A percentile compares a stretch with the other conserved stretches of the same genome.
These are phyloP conservation scores for Aspidiotus destructor DNA, from an alignment of 2,888 invertebrate genomes.

Conservation along the genomic window DNA sequence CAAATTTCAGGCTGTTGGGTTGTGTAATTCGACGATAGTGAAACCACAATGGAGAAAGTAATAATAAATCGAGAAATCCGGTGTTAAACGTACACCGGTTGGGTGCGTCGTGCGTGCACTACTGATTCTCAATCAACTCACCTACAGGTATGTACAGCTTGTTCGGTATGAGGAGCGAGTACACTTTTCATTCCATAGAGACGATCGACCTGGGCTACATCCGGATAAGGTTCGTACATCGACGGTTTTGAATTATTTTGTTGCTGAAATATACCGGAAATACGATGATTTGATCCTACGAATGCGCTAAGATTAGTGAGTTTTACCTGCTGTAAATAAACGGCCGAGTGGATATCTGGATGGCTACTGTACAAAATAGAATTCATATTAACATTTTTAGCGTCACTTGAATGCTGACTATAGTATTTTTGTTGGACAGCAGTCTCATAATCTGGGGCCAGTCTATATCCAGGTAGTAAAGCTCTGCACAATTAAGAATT, in stretches of 20 bases:
- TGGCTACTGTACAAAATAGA: conserved; percentile 57
- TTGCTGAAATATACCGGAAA: conserved; percentile 31
- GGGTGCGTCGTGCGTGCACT: no score
- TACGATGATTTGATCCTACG: background rate
- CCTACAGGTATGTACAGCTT: conserved; percentile 32
- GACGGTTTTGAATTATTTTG: conserved; percentile 33
- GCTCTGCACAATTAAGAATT: conserved; percentile 44
- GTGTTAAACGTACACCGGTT: no score
- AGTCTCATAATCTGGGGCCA: conserved; percentile 90
- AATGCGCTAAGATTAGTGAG: background rate
- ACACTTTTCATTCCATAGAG: conserved; percentile 21
- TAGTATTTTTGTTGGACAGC: conserved; percentile 75
- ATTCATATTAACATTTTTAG: conserved; percentile 39
- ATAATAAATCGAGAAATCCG: no score
- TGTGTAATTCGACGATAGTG: no score
- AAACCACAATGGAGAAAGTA: no score
- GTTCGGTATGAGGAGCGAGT: conserved; percentile 22
- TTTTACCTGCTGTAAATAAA: conserved; percentile 40
- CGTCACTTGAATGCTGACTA: conserved; percentile 38
- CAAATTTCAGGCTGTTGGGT: no score
- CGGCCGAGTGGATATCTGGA: conserved; percentile 58
- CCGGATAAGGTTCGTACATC: conserved; percentile 40
- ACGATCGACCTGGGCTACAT: conserved; percentile 39
- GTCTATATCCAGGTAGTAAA: conserved; percentile 72
- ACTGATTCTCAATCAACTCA: background rate